Conservation (phyloP, 1,140 invertebrate genomes). For the Diachasma alloeum region DNA sequence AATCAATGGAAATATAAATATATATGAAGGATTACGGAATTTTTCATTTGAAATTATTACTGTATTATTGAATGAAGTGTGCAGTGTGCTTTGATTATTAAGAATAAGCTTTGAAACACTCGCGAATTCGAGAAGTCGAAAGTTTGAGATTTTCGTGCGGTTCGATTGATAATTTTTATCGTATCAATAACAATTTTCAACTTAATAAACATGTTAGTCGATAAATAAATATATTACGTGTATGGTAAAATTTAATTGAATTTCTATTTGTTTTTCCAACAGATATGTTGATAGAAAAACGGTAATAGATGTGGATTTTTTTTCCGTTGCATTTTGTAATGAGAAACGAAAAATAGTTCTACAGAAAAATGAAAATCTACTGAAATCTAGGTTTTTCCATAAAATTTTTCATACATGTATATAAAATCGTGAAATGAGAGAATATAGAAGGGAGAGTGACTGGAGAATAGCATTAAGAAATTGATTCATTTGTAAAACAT, state of each 20-base stretch:
- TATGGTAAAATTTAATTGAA: no score
- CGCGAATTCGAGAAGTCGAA: slow-evolving; percentile 34
- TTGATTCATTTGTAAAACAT: slow-evolving; percentile 29
- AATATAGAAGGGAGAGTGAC: neutral
- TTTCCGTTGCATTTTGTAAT: no score
- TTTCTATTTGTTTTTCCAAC: no score
- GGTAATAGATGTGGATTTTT: no score
- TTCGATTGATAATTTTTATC: slow-evolving; percentile 19
- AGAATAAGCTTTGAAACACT: slow-evolving; percentile 21
- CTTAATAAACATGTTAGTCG: no score
- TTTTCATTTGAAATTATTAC: slow-evolving; percentile 7
- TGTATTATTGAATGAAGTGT: slow-evolving; percentile 9
- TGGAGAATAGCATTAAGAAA: slow-evolving; percentile 14
- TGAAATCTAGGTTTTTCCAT: neutral
- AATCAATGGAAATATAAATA: neutral
- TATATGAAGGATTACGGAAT: no score
- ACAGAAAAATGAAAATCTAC: no score
- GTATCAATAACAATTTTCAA: no score
- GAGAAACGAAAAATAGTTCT: no score
- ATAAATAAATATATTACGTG: no score
- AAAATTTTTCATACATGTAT: neutral
- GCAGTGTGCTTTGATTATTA: slow-evolving; percentile 20
- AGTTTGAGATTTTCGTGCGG: slow-evolving; percentile 32
- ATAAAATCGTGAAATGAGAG: neutral
- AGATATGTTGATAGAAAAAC: no score